Base-by-base conservation (phyloP, 1,140 invertebrate genomes). In the Zaprionus tsacasi region DNA sequence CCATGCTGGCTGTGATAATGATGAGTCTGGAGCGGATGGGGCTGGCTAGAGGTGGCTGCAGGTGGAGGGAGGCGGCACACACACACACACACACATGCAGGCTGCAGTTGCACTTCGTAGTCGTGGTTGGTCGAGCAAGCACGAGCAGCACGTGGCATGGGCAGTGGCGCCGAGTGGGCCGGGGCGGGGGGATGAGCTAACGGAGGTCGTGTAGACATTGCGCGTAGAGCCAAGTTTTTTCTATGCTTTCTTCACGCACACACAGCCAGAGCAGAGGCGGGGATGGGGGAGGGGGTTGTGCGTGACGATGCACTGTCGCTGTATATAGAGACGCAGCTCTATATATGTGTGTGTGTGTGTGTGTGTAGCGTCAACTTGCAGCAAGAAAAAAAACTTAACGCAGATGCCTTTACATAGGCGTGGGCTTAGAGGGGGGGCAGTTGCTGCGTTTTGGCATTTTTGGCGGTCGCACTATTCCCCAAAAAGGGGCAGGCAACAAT, bases 201-300 rank as follows among this genome's bases (percentile, higher is more conserved):
- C 79, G 86, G 76, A 87, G 82, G 82, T 81, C 79, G 82, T 76
- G 85, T 89, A 89, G 83, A 88, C 85, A 68, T 83, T 89, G 83
- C 83, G 83, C 83, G 83, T 88, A 88, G 83, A 88, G 74, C 68
- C 77, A 88, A 88, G 85, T 88, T 88, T 88, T 88, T 88, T 88
- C 83, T 88, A 88, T 88, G 40, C 40, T 45, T 88, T 88, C 83
- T 88, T 87, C 81, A 69, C 73, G 81, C 61, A 57, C 73, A 30
- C 27, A 30, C 27, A 30, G 27, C 27, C 4, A 27, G 1, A 27
- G 27, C 3, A 4, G 21, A 21, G 27, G 27, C 1, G 27, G 27
- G 3, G 27, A 21, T 21, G 27, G 3, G 27, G 6, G 27, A 5
- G 27, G 27, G 3, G 27, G 27, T 58, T 70, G 66, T 74, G 71